Percentiles rank a stretch among this genome's conserved stretches.
phyloP scores from a whole-genome alignment of 53 echinoderm and acorn worm genomes.

The Zoroaster sp. region DNA sequence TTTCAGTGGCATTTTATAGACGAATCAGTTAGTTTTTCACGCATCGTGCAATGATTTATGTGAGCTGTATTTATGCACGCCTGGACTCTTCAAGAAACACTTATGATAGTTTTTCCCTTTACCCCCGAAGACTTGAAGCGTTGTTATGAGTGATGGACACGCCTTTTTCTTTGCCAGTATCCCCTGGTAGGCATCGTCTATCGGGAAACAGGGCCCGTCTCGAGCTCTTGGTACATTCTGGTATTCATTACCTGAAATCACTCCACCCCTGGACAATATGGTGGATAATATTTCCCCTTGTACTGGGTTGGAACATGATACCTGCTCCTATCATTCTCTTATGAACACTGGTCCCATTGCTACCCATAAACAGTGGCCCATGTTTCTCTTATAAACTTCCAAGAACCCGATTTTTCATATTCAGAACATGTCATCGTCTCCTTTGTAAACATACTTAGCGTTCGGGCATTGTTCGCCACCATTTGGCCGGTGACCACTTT shows the following conservation, averaged over 20 bases:
- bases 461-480: constrained; percentile 70
- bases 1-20: no score
- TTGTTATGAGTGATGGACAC: constrained; percentile 14
- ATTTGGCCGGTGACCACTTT: constrained; percentile 72
- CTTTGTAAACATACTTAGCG: constrained; percentile 75
- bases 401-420: constrained; percentile 61
- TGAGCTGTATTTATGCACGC: background rate
- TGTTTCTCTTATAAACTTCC: background rate
- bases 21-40: no score
- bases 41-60: no score
- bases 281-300: constrained; percentile 74
- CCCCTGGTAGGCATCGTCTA: constrained; percentile 88
- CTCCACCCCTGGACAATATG: constrained; percentile 81
- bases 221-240: constrained; percentile 67
- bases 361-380: constrained; percentile 20
- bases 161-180: constrained; percentile 71
- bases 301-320: constrained; percentile 70
- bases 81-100: background rate
- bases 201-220: constrained; percentile 69
- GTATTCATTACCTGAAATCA: constrained; percentile 71
- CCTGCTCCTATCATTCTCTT: constrained; percentile 51
- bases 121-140: background rate
- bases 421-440: constrained; percentile 93
- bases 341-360: constrained; percentile 36
- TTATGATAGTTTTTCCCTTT: background rate